Conservation (phyloP, 64 coral and sea anemone species). For the Pachyseris speciosa region DNA sequence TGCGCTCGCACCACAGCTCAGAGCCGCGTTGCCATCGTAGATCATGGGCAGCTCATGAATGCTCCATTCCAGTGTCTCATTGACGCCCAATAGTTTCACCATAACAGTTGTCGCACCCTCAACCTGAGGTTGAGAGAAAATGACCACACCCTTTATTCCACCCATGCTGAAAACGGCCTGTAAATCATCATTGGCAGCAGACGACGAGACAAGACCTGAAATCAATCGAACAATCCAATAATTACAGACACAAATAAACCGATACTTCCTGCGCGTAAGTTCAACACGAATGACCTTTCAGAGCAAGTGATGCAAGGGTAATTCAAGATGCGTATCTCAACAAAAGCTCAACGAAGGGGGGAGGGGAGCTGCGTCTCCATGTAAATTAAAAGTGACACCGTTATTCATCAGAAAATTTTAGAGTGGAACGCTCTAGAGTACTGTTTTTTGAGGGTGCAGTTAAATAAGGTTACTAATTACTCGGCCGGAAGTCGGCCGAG, state of each 20-base stretch:
- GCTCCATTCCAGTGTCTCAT: constrained; percentile 49
- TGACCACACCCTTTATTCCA: constrained; percentile 66
- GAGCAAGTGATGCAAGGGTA: too few relatives aligned
- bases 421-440: too few relatives aligned
- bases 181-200: not conserved
- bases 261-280: not conserved
- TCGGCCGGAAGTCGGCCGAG: too few relatives aligned
- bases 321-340: too few relatives aligned
- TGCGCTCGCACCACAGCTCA: constrained; percentile 16
- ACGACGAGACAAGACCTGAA: constrained; percentile 1
- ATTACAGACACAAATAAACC: not conserved
- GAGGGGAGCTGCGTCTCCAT: too few relatives aligned
- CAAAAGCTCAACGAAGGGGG: too few relatives aligned
- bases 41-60: constrained; percentile 82
- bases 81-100: constrained; percentile 63
- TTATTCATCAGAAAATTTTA: too few relatives aligned
- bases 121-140: constrained; percentile 52
- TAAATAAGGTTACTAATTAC: too few relatives aligned
- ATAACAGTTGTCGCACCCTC: constrained; percentile 37
- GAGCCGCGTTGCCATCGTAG: constrained; percentile 73
- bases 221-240: not conserved
- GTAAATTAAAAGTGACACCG: too few relatives aligned
- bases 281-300: too few relatives aligned
- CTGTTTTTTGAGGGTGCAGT: too few relatives aligned
- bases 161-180: constrained; percentile 76